Base-by-base conservation (phyloP, 2,113 vertebrate genomes). In the Dicaeum eximium region DNA sequence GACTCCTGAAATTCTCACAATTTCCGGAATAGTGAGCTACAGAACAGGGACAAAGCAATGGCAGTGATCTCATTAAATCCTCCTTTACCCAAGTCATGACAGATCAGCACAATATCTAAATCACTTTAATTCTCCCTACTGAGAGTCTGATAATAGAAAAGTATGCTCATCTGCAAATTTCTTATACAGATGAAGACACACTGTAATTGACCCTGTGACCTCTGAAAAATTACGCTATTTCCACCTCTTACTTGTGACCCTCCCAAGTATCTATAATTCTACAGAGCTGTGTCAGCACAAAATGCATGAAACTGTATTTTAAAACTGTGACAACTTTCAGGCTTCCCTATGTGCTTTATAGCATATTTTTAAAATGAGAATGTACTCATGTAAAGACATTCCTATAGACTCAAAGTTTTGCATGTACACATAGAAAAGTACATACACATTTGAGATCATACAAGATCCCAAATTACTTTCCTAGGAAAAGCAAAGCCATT, bases 111-210 rank as follows among this genome's bases (percentile, higher is more conserved):
- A 90, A 48, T 86, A 88, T 60, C 72, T 91, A 91, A 93, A 90
- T 79, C 69, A 84, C 28, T 93, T 83, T 86, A 71, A 77, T 78
- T 91, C 40, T 91, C 61, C 42, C 65, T 72, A 42, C 62, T 80
- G 72, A 92, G 93, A 84, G 67, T 78, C 25, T 92, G 67, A 86
- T 92, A 92, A 83, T 40, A 86, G 62, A 92, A 92, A 95, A 88
- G 37, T 57, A 69, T 61, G n/a, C 23, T 81, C 19, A 93, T 67
- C 65, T 67, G 61, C 44, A 93, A 67, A 48, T 93, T 93, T 90
- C n/a, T 30, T 65, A 4, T 48, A 69, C 18, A 80, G 56, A 81
- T 51, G 27, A 33, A 89, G 51, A 67, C 45, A 90, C 58, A 21
- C 8, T 60, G 28, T 15, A 86, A 86, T 77, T 82, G 82, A 95